Conservation (phyloP, 2,113 vertebrate species). For the Catagonus wagneri region DNA sequence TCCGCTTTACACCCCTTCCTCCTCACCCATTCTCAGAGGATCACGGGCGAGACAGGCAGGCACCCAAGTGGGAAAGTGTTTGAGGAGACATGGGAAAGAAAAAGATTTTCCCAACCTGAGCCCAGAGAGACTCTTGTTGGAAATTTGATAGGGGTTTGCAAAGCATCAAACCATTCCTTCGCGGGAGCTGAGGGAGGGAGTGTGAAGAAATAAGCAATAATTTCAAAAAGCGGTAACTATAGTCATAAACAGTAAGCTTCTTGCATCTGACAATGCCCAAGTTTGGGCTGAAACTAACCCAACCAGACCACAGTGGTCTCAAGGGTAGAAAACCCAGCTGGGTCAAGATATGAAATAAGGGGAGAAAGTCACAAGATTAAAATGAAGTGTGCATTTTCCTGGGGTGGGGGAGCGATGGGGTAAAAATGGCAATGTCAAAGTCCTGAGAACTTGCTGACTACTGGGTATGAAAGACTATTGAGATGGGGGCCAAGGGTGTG, state of each 20-base stretch:
- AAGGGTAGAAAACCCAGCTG: neutral
- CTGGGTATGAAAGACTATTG: neutral
- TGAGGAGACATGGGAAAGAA: neutral
- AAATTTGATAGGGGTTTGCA: constrained; percentile 15
- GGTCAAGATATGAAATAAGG: neutral
- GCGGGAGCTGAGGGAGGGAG: neutral
- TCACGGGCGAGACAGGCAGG: no score
- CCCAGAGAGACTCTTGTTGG: neutral
- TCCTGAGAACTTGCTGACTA: neutral
- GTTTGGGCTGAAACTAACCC: neutral
- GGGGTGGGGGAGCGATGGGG: fast-evolving
- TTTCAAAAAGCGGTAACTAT: neutral
- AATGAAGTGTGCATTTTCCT: neutral
- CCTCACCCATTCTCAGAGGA: neutral
- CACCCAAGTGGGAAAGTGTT: neutral
- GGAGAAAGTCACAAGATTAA: neutral
- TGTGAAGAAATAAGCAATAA: neutral
- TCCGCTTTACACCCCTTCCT: neutral
- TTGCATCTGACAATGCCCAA: neutral
- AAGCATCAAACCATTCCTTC: neutral
- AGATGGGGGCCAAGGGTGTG: neutral
- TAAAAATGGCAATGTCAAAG: neutral
- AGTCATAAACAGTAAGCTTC: neutral
- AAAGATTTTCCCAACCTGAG: constrained; percentile 4
- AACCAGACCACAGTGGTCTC: neutral